phyloP scores from a whole-genome alignment of 2,797 vertebrate genomes.

The Enteromius mattozi region DNA sequence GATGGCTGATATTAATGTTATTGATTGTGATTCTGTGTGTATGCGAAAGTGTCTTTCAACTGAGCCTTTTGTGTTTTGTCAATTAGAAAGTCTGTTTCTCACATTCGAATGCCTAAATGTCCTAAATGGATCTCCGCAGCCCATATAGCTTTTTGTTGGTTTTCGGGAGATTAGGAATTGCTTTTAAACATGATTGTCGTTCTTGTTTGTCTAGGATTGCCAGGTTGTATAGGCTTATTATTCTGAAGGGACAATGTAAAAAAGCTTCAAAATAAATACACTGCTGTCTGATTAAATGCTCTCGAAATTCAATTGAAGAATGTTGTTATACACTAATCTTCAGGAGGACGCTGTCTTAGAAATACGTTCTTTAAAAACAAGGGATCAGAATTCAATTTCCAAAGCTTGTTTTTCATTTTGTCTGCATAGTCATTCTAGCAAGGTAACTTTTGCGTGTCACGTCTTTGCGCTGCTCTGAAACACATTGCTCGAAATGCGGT shows the following conservation, averaged over 20 bases:
- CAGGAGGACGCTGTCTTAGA: conserved; percentile 56
- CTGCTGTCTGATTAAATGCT: conserved; percentile 68
- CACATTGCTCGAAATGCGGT: conserved; percentile 9
- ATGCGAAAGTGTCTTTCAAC: conserved; percentile 12
- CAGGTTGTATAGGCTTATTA: conserved; percentile 65
- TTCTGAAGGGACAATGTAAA: conserved; percentile 44
- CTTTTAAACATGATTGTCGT: conserved; percentile 64
- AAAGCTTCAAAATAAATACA: conserved; percentile 41
- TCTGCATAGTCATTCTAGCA: conserved; percentile 12
- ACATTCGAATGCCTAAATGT: not conserved
- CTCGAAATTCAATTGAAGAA: conserved; percentile 64
- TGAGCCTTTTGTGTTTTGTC: not conserved
- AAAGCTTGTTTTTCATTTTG: conserved; percentile 57
- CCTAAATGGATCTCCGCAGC: conserved; percentile 22
- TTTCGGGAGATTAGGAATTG: conserved; percentile 57
- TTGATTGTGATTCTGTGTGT: conserved; percentile 29
- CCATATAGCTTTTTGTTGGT: conserved; percentile 37
- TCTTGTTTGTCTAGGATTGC: conserved; percentile 64
- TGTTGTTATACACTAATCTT: conserved; percentile 73
- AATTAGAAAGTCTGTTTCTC: not conserved
- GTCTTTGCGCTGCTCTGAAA: conserved; percentile 2
- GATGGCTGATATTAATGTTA: conserved; percentile 43
- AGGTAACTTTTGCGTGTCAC: conserved; percentile 26
- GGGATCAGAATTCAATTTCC: conserved; percentile 64
- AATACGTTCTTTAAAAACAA: conserved; percentile 59